These are phyloP conservation scores for Trichonephila clavata DNA, from an alignment of 1,140 invertebrate genomes.

Conservation along the genomic window DNA sequence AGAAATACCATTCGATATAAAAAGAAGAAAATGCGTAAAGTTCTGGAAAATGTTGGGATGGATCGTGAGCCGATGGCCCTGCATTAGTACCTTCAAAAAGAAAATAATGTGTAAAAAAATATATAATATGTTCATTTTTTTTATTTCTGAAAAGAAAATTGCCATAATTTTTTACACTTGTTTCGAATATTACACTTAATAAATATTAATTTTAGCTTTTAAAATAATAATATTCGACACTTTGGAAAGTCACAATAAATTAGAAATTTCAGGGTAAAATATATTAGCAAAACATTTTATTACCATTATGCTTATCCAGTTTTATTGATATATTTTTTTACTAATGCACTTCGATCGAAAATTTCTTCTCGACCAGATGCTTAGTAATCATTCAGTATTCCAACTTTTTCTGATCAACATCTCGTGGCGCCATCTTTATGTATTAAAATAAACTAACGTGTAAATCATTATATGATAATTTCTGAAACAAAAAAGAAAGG, in stretches of 20 bases:
- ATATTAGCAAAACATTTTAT: no score
- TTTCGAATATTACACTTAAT: no score
- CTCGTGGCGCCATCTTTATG: neutral
- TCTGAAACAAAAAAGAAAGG: neutral
- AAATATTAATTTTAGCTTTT: neutral
- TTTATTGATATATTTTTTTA: neutral
- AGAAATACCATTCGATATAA: slow-evolving; percentile 62
- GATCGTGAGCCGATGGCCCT: slow-evolving; percentile 24
- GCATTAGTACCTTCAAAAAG: slow-evolving; percentile 53
- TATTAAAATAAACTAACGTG: neutral
- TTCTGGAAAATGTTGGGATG: slow-evolving; percentile 32
- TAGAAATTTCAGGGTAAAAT: neutral
- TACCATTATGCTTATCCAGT: slow-evolving; percentile 17
- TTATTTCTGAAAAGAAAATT: neutral
- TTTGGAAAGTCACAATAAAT: neutral
- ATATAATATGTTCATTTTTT: neutral
- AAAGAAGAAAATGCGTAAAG: slow-evolving; percentile 38
- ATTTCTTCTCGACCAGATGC: neutral
- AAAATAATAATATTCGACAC: neutral
- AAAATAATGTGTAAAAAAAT: neutral
- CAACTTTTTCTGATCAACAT: neutral
- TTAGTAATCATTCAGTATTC: neutral
- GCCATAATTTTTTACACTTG: neutral
- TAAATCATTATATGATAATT: neutral
- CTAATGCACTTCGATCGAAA: neutral